Percentiles rank a stretch among this genome's conserved stretches.
These are phyloP conservation scores for Hipposideros larvatus DNA, from an alignment of 2,797 vertebrate species.

Conservation along the genomic window DNA sequence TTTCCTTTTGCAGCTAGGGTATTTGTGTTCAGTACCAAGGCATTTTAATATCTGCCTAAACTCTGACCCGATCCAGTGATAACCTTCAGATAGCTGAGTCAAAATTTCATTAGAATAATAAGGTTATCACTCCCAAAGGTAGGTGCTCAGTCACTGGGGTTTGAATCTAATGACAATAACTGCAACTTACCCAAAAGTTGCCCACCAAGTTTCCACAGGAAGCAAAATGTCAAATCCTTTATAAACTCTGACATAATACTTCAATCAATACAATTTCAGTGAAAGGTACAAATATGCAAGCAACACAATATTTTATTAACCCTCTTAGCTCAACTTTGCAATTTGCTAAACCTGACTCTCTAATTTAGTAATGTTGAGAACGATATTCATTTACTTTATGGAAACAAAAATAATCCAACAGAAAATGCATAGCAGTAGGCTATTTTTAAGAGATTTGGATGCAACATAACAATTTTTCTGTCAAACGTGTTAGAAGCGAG, in stretches of 20 bases:
- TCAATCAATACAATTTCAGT: constrained; percentile 38
- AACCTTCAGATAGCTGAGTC: constrained; percentile 28
- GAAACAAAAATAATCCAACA: constrained; percentile 43
- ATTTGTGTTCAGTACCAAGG: constrained; percentile 27
- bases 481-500: not conserved
- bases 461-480: constrained; percentile 33
- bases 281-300: constrained; percentile 31
- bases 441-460: constrained; percentile 59
- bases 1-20: constrained; percentile 46
- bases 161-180: constrained; percentile 34
- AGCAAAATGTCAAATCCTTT: constrained; percentile 53
- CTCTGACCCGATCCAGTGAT: constrained; percentile 43
- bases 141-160: not conserved
- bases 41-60: constrained; percentile 54
- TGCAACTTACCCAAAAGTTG: constrained; percentile 13
- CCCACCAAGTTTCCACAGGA: constrained; percentile 35
- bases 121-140: constrained; percentile 5
- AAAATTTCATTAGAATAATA: constrained; percentile 52
- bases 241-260: constrained; percentile 46
- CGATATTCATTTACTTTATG: constrained; percentile 37
- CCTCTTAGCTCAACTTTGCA: constrained; percentile 46
- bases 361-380: constrained; percentile 31
- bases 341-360: constrained; percentile 39
- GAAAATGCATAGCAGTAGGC: constrained; percentile 23
- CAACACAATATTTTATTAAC: constrained; percentile 58